phyloP scores from a whole-genome alignment of 2,797 vertebrate genomes.

The Botia almorhae region DNA sequence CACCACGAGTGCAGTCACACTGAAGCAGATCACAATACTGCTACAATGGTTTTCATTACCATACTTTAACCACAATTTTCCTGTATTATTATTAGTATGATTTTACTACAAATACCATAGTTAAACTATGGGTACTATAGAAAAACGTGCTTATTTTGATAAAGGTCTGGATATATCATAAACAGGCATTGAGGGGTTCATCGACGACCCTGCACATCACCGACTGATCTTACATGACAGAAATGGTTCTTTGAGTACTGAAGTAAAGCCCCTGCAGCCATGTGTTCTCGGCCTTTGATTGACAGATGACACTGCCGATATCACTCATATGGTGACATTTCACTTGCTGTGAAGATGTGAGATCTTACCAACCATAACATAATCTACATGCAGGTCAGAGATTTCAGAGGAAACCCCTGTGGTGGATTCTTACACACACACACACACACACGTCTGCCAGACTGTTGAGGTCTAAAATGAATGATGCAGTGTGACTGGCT shows the following conservation, averaged over 20 bases:
- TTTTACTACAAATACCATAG: neutral
- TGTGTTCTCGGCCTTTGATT: slow-evolving; percentile 38
- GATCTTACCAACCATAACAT: slow-evolving; percentile 48
- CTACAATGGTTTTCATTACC: no score
- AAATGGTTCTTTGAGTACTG: slow-evolving; percentile 44
- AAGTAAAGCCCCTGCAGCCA: slow-evolving; percentile 28
- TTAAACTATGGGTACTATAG: slow-evolving; percentile 2
- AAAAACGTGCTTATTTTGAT: neutral
- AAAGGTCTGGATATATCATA: no score
- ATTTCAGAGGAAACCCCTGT: slow-evolving; percentile 31
- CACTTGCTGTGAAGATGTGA: slow-evolving; percentile 39
- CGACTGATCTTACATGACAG: slow-evolving; percentile 54
- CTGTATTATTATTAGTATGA: neutral
- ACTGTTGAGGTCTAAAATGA: slow-evolving; percentile 41
- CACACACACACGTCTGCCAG: slow-evolving; percentile 6
- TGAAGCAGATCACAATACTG: slow-evolving; percentile 87
- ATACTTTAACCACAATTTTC: neutral
- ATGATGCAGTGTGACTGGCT: slow-evolving; percentile 36
- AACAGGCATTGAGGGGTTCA: neutral
- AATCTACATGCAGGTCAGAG: slow-evolving; percentile 39
- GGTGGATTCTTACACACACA: neutral
- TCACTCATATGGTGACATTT: slow-evolving; percentile 33
- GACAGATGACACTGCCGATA: slow-evolving; percentile 55
- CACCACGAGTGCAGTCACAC: slow-evolving; percentile 80
- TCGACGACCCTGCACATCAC: slow-evolving; percentile 10